Base-by-base conservation (phyloP, 2,113 vertebrate species). In the Chunga burmeisteri region DNA sequence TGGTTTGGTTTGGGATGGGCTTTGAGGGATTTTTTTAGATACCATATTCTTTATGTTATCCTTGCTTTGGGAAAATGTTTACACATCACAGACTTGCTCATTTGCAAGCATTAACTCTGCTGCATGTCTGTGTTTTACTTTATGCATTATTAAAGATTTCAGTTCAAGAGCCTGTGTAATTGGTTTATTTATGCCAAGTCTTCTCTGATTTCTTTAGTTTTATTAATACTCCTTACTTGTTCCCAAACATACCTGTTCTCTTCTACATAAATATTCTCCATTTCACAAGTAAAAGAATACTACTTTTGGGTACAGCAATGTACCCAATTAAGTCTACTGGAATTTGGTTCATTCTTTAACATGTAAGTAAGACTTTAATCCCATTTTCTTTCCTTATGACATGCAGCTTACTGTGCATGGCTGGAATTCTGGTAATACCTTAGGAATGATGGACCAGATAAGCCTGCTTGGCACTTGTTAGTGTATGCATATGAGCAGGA, bases 101-200 rank as follows among this genome's bases (percentile, higher is more conserved):
- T 95, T 95, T 96, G 78, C 86, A 97, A 96, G 77, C 67, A 77
- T 93, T 94, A 95, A 52, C 89, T 95, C 74, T 91, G 78, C 86
- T 82, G 66, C 38, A 30, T 91, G 66, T 91, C 91, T 87, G 12
- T 86, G 58, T 93, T 92, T 91, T 87, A 68, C 83, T 94, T 91
- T 82, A 95, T 95, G 78, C 73, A 88, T 97, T 96, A 97, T 96
- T 96, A 93, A 96, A 94, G 58, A 93, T 91, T 95, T 93, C 73
- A 62, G 78, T 85, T 95, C 86, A 95, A 93, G 66, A 95, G 81
- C 42, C 78, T 85, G 50, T 94, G 84, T 91, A 96, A 97, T 90
- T 96, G 93, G 77, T 62, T 95, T 94, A 87, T 94, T 96, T 95
- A 91, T 93, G 81, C 83, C 46, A 84, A 87, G 53, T 47, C 53